Evolutionary conservation across 1,140 invertebrate species (phyloP), one percentile per base, ranked within the genome.

Genomic region (Drosophila saltans): DNA sequence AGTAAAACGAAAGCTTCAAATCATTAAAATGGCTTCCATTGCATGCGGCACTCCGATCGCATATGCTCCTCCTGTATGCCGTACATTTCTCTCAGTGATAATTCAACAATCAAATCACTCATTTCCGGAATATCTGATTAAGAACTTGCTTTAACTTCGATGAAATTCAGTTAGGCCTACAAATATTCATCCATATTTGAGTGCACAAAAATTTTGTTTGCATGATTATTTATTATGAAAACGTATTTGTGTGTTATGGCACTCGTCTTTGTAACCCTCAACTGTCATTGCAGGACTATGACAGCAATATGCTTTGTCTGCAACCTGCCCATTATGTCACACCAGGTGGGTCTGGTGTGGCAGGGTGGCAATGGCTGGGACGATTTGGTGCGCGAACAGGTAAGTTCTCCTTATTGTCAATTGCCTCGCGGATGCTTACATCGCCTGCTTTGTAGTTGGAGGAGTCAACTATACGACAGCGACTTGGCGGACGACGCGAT

Each of bases 291-390:
- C 94, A 97, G 97, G 95, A 97, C 96, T 86, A 97, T 97, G 96
- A 97, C 97, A 85, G 96, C 97, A 91, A 96, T 98, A 93, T 98
- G 97, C 93, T 98, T 98, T 93, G 97, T 98, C 75, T 98, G 97
- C 95, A 98, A 98, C 93, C 94, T 98, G 83, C 97, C 97, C 73
- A 98, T 98, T 91, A 94, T 98, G 83, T 97, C 96, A 69, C 97
- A 98, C 93, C 97, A 98, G 94, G 97, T 98, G 90, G 97, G 97
- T 8, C 92, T 98, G 92, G 95, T 97, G 89, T 98, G 97, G 97
- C 96, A 97, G 89, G 97, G 97, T 45, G 97, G 97, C 81, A 98
- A 98, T 92, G 97, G 97, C 75, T 97, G 97, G 96, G 97, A 98
- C 94, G 97, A 98, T 92, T 94, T 97, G 72, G 94, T 97, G 36